Conservation (phyloP, 2,113 vertebrate species). For the Sapajus apella region DNA sequence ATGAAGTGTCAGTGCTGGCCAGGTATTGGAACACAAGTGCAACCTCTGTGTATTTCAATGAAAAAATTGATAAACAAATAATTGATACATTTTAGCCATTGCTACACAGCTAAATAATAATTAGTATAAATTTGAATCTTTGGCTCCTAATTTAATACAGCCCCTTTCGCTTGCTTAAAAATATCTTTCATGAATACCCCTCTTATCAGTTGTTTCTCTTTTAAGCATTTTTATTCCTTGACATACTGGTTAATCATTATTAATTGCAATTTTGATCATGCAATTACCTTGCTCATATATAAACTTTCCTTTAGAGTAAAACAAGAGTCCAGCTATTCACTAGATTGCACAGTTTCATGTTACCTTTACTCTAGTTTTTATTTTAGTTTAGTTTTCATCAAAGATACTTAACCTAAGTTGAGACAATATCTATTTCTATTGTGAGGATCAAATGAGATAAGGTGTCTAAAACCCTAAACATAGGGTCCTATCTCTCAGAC, state of each 20-base stretch:
- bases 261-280: neutral
- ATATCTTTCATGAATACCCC: neutral
- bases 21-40: neutral
- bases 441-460: neutral
- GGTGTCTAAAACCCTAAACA: no score
- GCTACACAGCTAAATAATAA: neutral
- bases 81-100: neutral
- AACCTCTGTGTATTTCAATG: neutral
- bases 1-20: neutral
- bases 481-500: accelerated
- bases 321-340: neutral
- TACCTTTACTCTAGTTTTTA: neutral
- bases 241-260: neutral
- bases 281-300: neutral
- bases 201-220: neutral
- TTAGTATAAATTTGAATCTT: neutral
- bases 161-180: neutral
- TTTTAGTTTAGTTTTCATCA: neutral
- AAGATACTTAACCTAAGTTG: neutral
- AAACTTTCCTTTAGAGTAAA: neutral
- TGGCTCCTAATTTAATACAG: neutral
- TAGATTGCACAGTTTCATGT: neutral
- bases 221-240: neutral
- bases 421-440: neutral
- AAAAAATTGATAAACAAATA: neutral